Conservation (phyloP, 2,113 vertebrate genomes). For the Burhinus oedicnemus region DNA sequence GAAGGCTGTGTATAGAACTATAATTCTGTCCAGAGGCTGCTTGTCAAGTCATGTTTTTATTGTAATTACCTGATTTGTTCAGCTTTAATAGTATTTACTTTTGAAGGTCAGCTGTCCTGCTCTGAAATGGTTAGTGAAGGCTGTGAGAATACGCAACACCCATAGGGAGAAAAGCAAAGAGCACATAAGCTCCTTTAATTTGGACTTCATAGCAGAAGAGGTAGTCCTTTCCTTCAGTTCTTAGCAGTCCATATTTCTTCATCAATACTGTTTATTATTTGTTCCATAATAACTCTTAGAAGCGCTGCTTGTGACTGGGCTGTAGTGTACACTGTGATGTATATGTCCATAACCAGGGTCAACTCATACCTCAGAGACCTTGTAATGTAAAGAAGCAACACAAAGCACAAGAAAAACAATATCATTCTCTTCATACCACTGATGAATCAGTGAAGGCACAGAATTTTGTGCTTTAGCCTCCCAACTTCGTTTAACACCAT, state of each 20-base stretch:
- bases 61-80: constrained; percentile 84
- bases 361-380: background rate
- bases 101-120: constrained; percentile 79
- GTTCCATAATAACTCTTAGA: background rate
- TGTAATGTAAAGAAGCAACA: background rate
- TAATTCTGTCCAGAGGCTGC: constrained; percentile 81
- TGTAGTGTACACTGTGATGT: background rate
- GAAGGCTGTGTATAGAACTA: constrained; percentile 70
- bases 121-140: constrained; percentile 61
- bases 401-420: background rate
- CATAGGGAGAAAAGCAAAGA: constrained; percentile 22
- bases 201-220: background rate
- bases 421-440: background rate
- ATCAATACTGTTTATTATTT: background rate
- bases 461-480: background rate
- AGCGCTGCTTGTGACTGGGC: background rate
- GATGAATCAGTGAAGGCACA: background rate
- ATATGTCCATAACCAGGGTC: background rate
- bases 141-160: constrained; percentile 34
- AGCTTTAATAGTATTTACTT: constrained; percentile 80
- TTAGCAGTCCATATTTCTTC: background rate
- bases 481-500: background rate
- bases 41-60: constrained; percentile 82
- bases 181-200: background rate
- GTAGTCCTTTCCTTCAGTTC: background rate